Evolutionary conservation across 92 coral and sea anemone species (phyloP).

Genomic region (Zoanthus sociatus): DNA sequence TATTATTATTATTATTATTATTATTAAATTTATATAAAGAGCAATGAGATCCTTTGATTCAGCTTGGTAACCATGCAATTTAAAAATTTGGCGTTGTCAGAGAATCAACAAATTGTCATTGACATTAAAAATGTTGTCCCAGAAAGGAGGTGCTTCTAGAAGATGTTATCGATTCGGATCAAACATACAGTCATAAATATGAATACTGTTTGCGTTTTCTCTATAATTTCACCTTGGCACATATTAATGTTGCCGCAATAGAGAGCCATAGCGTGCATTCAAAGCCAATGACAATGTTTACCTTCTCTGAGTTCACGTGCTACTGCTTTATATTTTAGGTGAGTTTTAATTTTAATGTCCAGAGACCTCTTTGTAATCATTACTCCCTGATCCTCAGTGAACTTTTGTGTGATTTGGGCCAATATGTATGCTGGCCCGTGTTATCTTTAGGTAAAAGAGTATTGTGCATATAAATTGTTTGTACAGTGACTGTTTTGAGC

Average conservation of each 20-base stretch:
- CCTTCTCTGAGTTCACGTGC: neutral
- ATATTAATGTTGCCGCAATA: neutral
- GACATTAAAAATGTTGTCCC: neutral
- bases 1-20: no score
- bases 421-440: neutral
- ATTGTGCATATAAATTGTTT: neutral
- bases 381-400: neutral
- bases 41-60: no score
- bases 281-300: neutral
- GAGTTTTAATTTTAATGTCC: neutral
- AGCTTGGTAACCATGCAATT: constrained; percentile 17
- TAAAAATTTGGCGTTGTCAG: neutral
- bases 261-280: neutral
- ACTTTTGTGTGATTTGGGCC: neutral
- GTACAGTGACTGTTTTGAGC: neutral
- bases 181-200: neutral
- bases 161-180: constrained; percentile 37
- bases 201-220: constrained; percentile 24
- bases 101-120: neutral
- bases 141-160: neutral
- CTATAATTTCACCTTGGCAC: neutral
- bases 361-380: neutral
- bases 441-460: neutral
- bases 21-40: no score
- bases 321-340: neutral